Percentiles rank a stretch among this genome's conserved stretches.
Evolutionary conservation across 2,797 vertebrate species (phyloP).

Genomic region (Karalla daura): DNA sequence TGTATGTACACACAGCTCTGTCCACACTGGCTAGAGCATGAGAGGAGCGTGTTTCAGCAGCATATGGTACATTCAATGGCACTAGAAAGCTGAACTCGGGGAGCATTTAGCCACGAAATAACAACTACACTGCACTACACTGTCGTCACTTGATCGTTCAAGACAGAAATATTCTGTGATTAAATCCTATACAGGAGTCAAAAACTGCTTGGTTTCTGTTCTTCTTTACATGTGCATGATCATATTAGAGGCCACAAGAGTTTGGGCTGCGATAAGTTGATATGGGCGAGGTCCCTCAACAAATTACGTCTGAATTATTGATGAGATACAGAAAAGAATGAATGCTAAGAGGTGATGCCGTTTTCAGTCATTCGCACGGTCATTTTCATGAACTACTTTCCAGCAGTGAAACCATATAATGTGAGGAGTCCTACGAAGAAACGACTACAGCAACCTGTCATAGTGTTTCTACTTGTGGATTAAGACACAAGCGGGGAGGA

Average conservation of each 20-base stretch:
- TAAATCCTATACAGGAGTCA: too few species aligned
- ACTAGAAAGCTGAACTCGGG: too few species aligned
- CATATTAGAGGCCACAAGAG: background rate
- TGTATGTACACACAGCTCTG: too few species aligned
- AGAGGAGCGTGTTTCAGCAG: too few species aligned
- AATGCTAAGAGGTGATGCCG: background rate
- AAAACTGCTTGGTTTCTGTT: too few species aligned
- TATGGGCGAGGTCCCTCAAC: background rate
- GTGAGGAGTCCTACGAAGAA: too few species aligned
- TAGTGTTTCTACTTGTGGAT: background rate
- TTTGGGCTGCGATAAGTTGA: background rate
- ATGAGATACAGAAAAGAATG: background rate
- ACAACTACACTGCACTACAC: too few species aligned
- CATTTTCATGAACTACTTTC: constrained; percentile 18
- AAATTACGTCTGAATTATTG: background rate
- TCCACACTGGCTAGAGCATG: background rate
- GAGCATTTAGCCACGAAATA: too few species aligned
- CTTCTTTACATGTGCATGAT: too few species aligned
- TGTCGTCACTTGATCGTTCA: too few species aligned
- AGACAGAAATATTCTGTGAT: too few species aligned
- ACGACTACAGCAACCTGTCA: background rate
- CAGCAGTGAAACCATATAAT: background rate
- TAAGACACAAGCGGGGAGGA: background rate
- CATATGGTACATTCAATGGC: background rate
- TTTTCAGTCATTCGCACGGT: background rate